These are phyloP conservation scores for Hydrozoanthus gracilis DNA, from an alignment of 92 coral and sea anemone species.

Conservation along the genomic window DNA sequence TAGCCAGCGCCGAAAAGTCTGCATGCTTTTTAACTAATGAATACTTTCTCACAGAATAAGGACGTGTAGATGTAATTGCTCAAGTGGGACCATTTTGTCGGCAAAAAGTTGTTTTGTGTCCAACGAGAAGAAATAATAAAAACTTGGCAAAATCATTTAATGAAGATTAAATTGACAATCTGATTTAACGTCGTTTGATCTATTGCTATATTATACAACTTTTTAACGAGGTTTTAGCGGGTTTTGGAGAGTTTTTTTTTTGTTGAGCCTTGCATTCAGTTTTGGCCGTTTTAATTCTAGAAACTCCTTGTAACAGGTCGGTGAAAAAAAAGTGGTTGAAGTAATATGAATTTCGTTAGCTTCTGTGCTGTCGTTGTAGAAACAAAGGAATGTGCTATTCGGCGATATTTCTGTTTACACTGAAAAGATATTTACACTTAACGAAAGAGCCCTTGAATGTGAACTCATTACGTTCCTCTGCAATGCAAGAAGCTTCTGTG, in stretches of 20 bases:
- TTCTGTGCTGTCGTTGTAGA: slow-evolving; percentile 21
- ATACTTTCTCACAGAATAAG: neutral
- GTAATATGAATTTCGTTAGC: neutral
- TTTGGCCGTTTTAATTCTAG: too few species aligned
- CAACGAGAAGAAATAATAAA: neutral
- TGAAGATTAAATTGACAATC: slow-evolving; percentile 12
- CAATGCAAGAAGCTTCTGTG: neutral
- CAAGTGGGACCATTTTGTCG: neutral
- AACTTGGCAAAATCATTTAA: neutral
- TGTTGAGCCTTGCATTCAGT: neutral
- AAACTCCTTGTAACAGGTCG: neutral
- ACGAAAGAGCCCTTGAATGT: neutral
- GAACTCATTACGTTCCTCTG: neutral
- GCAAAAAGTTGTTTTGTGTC: neutral
- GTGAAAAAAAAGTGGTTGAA: neutral
- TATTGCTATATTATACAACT: neutral
- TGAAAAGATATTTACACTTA: slow-evolving; percentile 16
- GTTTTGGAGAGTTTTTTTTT: neutral
- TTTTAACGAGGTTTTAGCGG: neutral
- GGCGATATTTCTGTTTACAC: slow-evolving; percentile 10
- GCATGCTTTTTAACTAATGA: neutral
- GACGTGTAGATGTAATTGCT: neutral
- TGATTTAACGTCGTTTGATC: neutral
- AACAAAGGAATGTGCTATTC: slow-evolving; percentile 25
- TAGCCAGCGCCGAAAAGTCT: neutral